phyloP scores from a whole-genome alignment of 2,888 invertebrate genomes.

The Macrosoma leucophasiata region DNA sequence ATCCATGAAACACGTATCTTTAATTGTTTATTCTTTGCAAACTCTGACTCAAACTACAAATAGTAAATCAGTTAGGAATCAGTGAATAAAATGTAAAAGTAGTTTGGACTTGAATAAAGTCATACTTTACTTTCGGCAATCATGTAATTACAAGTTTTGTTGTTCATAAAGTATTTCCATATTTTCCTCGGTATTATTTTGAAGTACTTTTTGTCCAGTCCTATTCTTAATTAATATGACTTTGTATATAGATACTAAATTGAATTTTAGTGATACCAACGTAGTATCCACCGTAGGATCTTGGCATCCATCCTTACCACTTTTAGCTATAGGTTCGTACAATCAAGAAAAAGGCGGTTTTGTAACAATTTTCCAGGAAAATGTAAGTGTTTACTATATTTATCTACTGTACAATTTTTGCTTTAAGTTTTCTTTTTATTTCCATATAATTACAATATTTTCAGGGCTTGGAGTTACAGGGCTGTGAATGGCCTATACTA shows the following conservation, averaged over 20 bases:
- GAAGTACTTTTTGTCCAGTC: no score
- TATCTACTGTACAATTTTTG: neutral
- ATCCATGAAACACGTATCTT: no score
- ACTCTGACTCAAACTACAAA: no score
- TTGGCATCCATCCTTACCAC: conserved; percentile 88
- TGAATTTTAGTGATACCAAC: conserved; percentile 83
- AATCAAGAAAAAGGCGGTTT: conserved; percentile 92
- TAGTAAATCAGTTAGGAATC: no score
- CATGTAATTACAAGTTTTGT: no score
- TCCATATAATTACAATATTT: conserved; percentile 23
- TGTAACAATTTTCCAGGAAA: conserved; percentile 91
- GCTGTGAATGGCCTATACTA: conserved; percentile 85
- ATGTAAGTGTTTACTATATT: conserved; percentile 70
- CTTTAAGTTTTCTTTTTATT: neutral
- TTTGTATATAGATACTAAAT: conserved; percentile 88
- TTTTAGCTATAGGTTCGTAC: conserved; percentile 90
- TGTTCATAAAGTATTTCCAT: no score
- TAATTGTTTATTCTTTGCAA: no score
- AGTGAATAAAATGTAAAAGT: no score
- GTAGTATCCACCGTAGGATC: conserved; percentile 87
- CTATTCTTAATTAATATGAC: conserved; percentile 83
- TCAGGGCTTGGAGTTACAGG: conserved; percentile 84
- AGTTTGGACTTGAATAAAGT: no score
- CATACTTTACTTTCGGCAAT: no score
- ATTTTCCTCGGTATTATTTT: no score